Evolutionary conservation across 2,113 vertebrate species (phyloP), one percentile per base, ranked within the genome.

Genomic region (Macquaria ambigua): DNA sequence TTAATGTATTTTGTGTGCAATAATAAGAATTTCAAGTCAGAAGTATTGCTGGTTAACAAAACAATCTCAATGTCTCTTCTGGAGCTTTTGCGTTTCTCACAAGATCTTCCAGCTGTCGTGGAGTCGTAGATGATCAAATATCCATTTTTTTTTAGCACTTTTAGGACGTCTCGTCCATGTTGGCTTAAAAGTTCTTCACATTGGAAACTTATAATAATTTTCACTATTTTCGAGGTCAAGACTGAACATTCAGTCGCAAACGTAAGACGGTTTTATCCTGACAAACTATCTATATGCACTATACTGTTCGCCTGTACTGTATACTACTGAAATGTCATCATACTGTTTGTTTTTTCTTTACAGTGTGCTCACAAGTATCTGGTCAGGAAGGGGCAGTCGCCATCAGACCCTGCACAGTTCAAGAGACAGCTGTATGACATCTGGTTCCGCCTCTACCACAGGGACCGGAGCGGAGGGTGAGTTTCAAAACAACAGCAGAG

Each of bases 381-480:
- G 78, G 89, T 96, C 14, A 83, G 69, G 76, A 97, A 96, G 90
- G 94, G 93, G 0, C 90, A 90, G 66, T 92, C 96, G 0, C 91
- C 92, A 2, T 89, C 95, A 21, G 92, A 94, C 48, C 64, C 50
- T 3, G 79, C 3, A 0, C 81, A 95, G 80, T 98, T 97, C 89
- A 97, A 97, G 88, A 80, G n/a, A 14, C 97, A 97, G 87, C 96
- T 98, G 67, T 96, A 95, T 77, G 90, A 94, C 90, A 97, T 97
- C 89, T 97, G 97, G 97, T 98, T 98, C 84, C 94, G 95, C 31
- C 95, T 98, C 23, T 97, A 97, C 85, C 90, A 96, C 92, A 89
- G 97, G 61, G 95, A 96, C 86, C 82, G 55, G 74, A 92, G 89
- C 50, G 93, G 93, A 84, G 95, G 96, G 97, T 98, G 93, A 87